Evolutionary conservation across 2,113 vertebrate genomes (phyloP).

Genomic region (Nematolebias whitei): DNA sequence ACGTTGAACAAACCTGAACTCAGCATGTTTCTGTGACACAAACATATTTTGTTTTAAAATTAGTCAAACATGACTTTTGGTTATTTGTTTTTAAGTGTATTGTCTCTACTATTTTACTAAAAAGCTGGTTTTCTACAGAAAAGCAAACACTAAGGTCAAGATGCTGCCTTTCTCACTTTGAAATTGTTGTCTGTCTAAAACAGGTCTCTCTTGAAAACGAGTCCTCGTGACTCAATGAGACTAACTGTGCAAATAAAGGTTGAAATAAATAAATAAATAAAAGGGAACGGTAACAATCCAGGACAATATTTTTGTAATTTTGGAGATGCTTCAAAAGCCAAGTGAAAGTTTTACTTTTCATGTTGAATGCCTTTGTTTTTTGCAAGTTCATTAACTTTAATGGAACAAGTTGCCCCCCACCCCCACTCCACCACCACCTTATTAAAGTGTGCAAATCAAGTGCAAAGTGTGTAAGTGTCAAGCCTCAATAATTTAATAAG

Average conservation of each 20-base stretch:
- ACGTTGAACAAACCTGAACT: too few relatives aligned
- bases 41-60: too few relatives aligned
- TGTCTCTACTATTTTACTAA: background rate
- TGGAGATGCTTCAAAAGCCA: too few relatives aligned
- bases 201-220: too few relatives aligned
- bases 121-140: background rate
- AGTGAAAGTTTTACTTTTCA: too few relatives aligned
- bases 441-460: constrained; percentile 3
- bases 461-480: background rate
- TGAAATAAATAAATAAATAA: background rate
- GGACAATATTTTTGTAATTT: too few relatives aligned
- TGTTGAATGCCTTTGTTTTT: background rate
- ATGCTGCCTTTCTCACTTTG: background rate
- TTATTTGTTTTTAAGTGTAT: background rate
- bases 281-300: background rate
- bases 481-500: background rate
- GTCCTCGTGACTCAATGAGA: too few relatives aligned
- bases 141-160: background rate
- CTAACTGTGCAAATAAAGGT: too few relatives aligned
- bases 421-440: too few relatives aligned
- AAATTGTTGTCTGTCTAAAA: too few relatives aligned
- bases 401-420: background rate
- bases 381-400: background rate
- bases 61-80: too few relatives aligned
- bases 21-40: too few relatives aligned